Evolutionary conservation across 2,797 vertebrate species (phyloP).

Genomic region (Ambastaia sidthimunki): DNA sequence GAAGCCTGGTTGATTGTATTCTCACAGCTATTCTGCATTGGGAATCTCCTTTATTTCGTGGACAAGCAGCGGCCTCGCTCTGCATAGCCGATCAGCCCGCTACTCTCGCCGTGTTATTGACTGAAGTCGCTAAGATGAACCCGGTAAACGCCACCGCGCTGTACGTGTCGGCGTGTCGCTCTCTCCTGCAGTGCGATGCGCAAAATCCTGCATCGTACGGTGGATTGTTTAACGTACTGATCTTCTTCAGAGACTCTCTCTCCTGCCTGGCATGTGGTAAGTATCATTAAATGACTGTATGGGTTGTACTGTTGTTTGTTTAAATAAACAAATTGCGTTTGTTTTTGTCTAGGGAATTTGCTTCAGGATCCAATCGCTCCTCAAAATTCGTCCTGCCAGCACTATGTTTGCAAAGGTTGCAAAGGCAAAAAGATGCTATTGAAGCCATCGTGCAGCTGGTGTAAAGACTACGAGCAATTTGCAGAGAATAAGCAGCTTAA

Average conservation of each 20-base stretch:
- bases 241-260: slow-evolving; percentile 93
- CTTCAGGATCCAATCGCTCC: slow-evolving; percentile 94
- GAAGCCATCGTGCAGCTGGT: slow-evolving; percentile 92
- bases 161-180: slow-evolving; percentile 94
- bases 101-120: not conserved
- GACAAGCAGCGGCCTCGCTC: not conserved
- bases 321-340: slow-evolving; percentile 24
- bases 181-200: slow-evolving; percentile 94
- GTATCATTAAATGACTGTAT: slow-evolving; percentile 50
- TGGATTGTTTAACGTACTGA: slow-evolving; percentile 90
- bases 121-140: slow-evolving; percentile 86
- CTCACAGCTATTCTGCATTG: not conserved
- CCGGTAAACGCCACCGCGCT: slow-evolving; percentile 92
- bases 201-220: slow-evolving; percentile 87
- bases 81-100: slow-evolving; percentile 9
- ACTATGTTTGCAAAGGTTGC: slow-evolving; percentile 92
- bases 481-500: slow-evolving; percentile 94
- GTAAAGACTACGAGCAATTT: slow-evolving; percentile 94
- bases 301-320: not conserved
- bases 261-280: slow-evolving; percentile 93
- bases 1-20: slow-evolving; percentile 43
- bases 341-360: slow-evolving; percentile 85
- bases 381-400: slow-evolving; percentile 90
- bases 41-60: slow-evolving; percentile 2
- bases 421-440: slow-evolving; percentile 96